phyloP scores from a whole-genome alignment of 1,140 invertebrate species.

The Choristoneura fumiferana region DNA sequence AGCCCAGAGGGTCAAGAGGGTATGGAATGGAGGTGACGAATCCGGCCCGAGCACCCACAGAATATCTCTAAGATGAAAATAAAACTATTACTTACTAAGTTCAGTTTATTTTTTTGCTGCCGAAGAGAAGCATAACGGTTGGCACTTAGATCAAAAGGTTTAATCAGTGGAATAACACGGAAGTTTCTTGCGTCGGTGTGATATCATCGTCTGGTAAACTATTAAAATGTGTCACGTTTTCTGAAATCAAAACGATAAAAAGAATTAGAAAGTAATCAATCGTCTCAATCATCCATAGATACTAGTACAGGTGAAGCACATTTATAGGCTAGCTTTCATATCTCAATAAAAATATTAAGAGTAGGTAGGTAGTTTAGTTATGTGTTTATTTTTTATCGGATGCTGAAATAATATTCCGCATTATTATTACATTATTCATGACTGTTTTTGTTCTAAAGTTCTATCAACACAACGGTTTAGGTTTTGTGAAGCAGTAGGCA shows the following conservation, averaged over 20 bases:
- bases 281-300: background rate
- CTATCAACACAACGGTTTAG: no score
- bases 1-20: background rate
- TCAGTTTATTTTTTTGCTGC: slow-evolving; percentile 12
- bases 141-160: slow-evolving; percentile 2
- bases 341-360: no score
- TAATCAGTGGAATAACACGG: slow-evolving; percentile 3
- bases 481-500: no score
- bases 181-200: slow-evolving; percentile 6
- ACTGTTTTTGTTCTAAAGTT: no score
- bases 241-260: slow-evolving; percentile 9
- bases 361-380: no score
- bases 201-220: slow-evolving; percentile 7
- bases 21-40: background rate
- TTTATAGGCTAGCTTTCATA: no score
- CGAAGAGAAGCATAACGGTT: slow-evolving; percentile 15
- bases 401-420: no score
- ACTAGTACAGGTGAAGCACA: no score
- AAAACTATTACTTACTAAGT: slow-evolving; percentile 14
- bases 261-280: background rate
- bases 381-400: no score
- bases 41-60: background rate
- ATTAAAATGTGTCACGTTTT: background rate
- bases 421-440: no score
- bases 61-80: background rate